A percentile compares a stretch with the other conserved stretches of the same genome.
phyloP scores from a whole-genome alignment of 2,888 invertebrate genomes.

The Sceliomorpha sp. region DNA sequence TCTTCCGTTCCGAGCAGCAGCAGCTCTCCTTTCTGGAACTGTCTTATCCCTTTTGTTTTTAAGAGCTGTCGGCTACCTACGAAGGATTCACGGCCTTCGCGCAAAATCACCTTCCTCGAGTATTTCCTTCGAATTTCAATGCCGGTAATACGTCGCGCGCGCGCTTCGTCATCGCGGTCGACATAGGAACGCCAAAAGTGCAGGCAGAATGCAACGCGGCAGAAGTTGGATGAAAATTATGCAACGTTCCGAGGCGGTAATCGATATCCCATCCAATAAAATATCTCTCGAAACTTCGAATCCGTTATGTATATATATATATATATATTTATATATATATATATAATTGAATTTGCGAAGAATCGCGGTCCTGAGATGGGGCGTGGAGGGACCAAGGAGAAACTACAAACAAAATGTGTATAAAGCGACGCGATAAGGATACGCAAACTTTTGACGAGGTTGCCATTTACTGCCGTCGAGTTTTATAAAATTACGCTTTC shows the following conservation, averaged over 20 bases:
- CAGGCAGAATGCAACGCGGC: background rate
- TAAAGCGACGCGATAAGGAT: conserved; percentile 4
- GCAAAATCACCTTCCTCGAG: conserved; percentile 40
- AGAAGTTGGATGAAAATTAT: conserved; percentile 10
- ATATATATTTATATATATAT: too few relatives aligned
- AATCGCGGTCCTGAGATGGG: conserved; percentile 7
- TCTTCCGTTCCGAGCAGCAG: conserved; percentile 32
- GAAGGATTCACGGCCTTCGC: conserved; percentile 33
- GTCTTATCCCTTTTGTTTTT: conserved; percentile 43
- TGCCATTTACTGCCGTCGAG: conserved; percentile 13
- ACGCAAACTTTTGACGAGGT: conserved; percentile 11
- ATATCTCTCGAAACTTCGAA: conserved; percentile 19
- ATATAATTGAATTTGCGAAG: conserved; percentile 28
- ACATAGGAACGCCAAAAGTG: conserved; percentile 2
- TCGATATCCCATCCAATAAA: conserved; percentile 27
- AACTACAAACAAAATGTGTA: background rate
- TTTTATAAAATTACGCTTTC: conserved; percentile 20
- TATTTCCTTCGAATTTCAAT: conserved; percentile 32
- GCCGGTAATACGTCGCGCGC: conserved; percentile 6
- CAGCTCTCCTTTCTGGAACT: conserved; percentile 40
- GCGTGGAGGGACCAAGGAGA: conserved; percentile 5
- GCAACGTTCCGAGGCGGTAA: conserved; percentile 9
- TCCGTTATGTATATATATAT: too few relatives aligned
- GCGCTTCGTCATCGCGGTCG: conserved; percentile 18
- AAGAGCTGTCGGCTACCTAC: conserved; percentile 47